Percentiles rank a stretch among this genome's conserved stretches.
phyloP scores from a whole-genome alignment of 2,797 vertebrate species.

The Pelochelys cantorii region DNA sequence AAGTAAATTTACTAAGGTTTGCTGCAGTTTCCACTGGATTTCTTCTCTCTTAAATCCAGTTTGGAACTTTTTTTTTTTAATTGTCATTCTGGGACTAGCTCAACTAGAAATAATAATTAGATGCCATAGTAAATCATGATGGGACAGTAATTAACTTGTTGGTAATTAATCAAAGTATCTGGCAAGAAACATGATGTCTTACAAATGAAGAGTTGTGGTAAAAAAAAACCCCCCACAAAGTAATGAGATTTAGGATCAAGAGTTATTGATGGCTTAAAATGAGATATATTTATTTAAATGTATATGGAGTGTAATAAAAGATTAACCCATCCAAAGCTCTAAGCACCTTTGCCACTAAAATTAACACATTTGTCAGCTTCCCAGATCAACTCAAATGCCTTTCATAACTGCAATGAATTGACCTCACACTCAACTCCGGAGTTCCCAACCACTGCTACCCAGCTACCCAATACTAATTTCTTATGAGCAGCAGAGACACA shows the following conservation, averaged over 20 bases:
- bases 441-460: not conserved
- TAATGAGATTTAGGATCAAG: not conserved
- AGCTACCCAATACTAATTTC: not conserved
- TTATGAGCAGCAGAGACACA: not conserved
- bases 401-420: not conserved
- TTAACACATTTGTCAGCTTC: not conserved
- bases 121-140: not conserved
- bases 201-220: not conserved
- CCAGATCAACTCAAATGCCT: too few species aligned
- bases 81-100: not conserved
- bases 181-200: not conserved
- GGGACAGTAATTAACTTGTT: not conserved
- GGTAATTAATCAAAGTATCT: not conserved
- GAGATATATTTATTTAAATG: constrained; percentile 1
- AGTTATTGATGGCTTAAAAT: constrained; percentile 29
- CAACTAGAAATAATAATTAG: not conserved
- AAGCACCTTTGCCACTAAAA: not conserved
- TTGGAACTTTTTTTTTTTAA: not conserved
- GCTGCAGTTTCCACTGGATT: not conserved
- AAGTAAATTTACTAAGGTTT: not conserved
- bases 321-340: not conserved
- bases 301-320: not conserved
- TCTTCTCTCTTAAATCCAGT: not conserved
- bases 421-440: not conserved
- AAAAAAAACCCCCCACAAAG: not conserved